These are phyloP conservation scores for Malacoraja senta DNA, from an alignment of 2,797 vertebrate genomes.

Conservation along the genomic window DNA sequence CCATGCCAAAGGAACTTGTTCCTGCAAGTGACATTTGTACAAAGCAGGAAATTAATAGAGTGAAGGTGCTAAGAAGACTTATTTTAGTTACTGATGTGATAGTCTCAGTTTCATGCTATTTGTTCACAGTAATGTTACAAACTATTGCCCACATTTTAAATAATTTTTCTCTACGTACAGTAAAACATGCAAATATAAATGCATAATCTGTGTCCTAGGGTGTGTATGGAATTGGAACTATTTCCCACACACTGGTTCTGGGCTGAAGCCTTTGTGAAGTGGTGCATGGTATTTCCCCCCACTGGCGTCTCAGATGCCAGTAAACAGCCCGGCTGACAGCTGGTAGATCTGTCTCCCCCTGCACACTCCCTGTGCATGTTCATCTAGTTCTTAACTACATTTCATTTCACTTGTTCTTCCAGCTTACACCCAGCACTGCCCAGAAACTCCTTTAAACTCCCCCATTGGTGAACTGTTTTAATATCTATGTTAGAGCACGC, in stretches of 20 bases:
- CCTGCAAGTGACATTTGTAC: background rate
- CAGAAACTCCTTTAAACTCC: background rate
- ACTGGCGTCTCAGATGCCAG: background rate
- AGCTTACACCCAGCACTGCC: background rate
- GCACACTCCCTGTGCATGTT: background rate
- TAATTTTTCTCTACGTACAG: background rate
- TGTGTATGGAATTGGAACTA: background rate
- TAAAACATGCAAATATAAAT: background rate
- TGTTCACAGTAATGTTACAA: background rate
- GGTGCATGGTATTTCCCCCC: background rate
- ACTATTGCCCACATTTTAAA: background rate
- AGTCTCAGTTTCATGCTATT: background rate
- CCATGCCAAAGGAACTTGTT: background rate
- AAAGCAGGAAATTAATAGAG: background rate
- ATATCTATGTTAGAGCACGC: background rate
- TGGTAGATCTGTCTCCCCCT: background rate
- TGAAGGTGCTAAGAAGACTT: background rate
- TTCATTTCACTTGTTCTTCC: background rate
- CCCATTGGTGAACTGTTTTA: too few relatives aligned
- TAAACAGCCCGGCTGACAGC: background rate
- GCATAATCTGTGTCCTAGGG: background rate
- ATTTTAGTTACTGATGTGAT: background rate
- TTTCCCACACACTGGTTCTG: background rate
- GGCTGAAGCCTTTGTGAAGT: background rate
- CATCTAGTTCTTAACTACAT: too few relatives aligned